Conservation (phyloP, 2,113 vertebrate genomes). For the Apodemus speciosus region DNA sequence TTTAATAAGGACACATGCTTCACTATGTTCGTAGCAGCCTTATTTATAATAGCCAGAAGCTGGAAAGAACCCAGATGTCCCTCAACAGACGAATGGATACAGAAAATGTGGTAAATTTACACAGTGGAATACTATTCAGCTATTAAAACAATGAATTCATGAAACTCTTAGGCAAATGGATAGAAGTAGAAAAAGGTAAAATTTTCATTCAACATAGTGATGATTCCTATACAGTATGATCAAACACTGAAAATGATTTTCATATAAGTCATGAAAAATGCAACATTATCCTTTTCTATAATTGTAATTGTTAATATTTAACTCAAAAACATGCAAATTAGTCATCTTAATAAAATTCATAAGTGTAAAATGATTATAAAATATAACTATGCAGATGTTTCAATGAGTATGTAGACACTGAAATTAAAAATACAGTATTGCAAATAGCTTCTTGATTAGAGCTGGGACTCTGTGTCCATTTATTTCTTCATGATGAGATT, state of each 20-base stretch:
- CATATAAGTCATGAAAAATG: background rate
- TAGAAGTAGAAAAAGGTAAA: too few relatives aligned
- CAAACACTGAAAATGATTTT: background rate
- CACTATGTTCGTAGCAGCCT: too few relatives aligned
- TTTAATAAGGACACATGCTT: too few relatives aligned
- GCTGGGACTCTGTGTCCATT: background rate
- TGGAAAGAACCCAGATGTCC: too few relatives aligned
- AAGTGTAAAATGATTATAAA: background rate
- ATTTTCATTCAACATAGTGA: background rate
- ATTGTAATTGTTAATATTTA: background rate
- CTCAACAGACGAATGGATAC: too few relatives aligned
- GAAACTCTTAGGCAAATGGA: too few relatives aligned
- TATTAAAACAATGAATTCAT: too few relatives aligned
- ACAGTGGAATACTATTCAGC: too few relatives aligned
- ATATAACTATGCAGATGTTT: background rate
- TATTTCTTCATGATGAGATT: background rate
- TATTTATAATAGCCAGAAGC: too few relatives aligned
- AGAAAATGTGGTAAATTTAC: too few relatives aligned
- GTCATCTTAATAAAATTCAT: background rate
- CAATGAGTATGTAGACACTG: background rate
- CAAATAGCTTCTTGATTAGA: background rate
- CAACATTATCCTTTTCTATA: background rate
- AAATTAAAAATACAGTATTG: background rate
- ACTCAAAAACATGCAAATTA: background rate
- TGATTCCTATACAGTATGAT: background rate